A percentile compares a stretch with the other conserved stretches of the same genome.
These are phyloP conservation scores for Scomberomorus guttatus DNA, from an alignment of 2,797 vertebrate genomes.

Conservation along the genomic window DNA sequence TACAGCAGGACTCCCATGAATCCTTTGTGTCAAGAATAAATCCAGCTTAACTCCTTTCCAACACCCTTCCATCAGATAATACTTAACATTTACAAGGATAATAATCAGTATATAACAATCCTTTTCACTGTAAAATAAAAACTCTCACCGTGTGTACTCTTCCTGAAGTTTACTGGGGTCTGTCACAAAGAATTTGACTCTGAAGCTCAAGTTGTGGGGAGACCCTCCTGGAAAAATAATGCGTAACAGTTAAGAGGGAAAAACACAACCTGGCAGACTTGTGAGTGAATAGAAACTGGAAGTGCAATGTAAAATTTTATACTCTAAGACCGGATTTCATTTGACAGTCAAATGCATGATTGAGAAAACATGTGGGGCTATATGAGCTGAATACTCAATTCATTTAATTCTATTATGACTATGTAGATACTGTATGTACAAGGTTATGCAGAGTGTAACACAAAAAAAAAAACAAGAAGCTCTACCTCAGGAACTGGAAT, in stretches of 20 bases:
- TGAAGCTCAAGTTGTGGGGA: conserved; percentile 95
- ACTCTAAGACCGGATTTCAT: neutral
- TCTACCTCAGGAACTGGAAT: neutral
- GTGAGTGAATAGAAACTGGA: neutral
- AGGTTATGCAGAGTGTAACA: neutral
- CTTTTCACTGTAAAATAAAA: neutral
- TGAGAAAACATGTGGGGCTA: neutral
- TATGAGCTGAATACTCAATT: neutral
- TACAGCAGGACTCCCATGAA: neutral
- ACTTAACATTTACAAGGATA: neutral
- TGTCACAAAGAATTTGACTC: conserved; percentile 99
- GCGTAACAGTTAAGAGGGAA: neutral
- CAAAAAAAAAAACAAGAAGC: neutral
- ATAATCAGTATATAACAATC: neutral
- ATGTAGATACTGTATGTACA: neutral
- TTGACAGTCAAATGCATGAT: neutral
- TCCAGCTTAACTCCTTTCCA: neutral
- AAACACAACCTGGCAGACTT: neutral
- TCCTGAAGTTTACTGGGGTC: conserved; percentile 98
- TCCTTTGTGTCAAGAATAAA: too few species aligned
- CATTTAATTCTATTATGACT: neutral
- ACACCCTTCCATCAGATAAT: neutral
- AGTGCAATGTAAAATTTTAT: neutral
- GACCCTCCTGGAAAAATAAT: conserved; percentile 89
- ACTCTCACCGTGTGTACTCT: conserved; percentile 95